Evolutionary conservation across 1,140 invertebrate species (phyloP).

Genomic region (Neotoxoptera formosana): DNA sequence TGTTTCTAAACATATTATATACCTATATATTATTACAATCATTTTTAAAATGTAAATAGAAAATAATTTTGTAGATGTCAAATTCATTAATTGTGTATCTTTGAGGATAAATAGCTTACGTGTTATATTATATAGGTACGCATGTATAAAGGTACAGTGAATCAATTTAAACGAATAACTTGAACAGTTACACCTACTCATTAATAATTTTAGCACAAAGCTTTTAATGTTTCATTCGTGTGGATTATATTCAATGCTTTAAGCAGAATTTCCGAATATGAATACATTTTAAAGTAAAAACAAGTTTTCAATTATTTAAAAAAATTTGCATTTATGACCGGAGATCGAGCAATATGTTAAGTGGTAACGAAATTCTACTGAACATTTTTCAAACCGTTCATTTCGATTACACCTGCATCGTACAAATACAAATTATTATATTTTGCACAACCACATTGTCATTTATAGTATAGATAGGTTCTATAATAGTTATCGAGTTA

Average conservation of each 20-base stretch:
- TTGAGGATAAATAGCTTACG: not conserved
- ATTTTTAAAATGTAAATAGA: not conserved
- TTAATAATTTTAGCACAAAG: not conserved
- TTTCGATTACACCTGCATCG: not conserved
- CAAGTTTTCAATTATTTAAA: not conserved
- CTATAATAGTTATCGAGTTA: not conserved
- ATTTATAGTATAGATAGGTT: not conserved
- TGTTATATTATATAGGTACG: too few relatives aligned
- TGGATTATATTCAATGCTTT: not conserved
- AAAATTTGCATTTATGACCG: not conserved
- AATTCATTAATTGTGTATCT: not conserved
- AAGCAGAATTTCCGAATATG: not conserved
- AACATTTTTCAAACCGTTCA: not conserved
- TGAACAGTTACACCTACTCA: not conserved
- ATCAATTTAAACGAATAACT: not conserved
- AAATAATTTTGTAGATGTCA: not conserved
- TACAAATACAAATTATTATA: not conserved
- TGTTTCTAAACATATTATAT: not conserved
- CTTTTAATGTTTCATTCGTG: not conserved
- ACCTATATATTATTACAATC: not conserved
- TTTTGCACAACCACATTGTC: not conserved
- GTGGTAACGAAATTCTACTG: not conserved
- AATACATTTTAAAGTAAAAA: not conserved
- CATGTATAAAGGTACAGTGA: not conserved
- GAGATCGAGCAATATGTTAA: not conserved